Evolutionary conservation across 1,140 invertebrate species (phyloP).

Genomic region (Steinernema feltiae): DNA sequence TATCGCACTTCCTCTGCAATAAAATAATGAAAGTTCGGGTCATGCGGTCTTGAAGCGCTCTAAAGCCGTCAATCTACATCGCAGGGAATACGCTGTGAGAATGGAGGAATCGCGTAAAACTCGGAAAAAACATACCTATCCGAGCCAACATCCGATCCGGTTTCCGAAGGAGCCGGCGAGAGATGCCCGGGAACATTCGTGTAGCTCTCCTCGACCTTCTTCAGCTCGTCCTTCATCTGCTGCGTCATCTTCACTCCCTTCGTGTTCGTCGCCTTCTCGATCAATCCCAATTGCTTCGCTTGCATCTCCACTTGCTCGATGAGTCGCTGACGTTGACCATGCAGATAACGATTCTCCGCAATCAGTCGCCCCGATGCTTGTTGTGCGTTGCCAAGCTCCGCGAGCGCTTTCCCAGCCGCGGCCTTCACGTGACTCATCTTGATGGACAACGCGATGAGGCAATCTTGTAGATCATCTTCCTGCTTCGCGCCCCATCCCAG

Average conservation of each 20-base stretch:
- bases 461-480: background rate
- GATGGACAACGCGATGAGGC: background rate
- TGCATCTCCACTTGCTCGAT: background rate
- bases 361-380: background rate
- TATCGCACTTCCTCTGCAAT: too few relatives aligned
- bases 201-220: background rate
- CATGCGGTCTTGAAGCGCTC: too few relatives aligned
- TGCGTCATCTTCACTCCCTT: background rate
- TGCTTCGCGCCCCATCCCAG: background rate
- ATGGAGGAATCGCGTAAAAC: too few relatives aligned
- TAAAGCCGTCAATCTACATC: too few relatives aligned
- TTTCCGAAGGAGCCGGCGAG: background rate
- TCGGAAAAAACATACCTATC: too few relatives aligned
- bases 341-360: background rate
- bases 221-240: background rate
- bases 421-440: background rate
- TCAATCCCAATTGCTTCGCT: background rate
- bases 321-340: background rate
- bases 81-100: too few relatives aligned
- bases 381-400: background rate
- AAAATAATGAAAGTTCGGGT: too few relatives aligned
- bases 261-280: background rate
- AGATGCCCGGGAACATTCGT: background rate
- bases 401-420: background rate
- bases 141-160: background rate